These are phyloP conservation scores for Anthopleura sola DNA, from an alignment of 64 coral and sea anemone species.

Conservation along the genomic window DNA sequence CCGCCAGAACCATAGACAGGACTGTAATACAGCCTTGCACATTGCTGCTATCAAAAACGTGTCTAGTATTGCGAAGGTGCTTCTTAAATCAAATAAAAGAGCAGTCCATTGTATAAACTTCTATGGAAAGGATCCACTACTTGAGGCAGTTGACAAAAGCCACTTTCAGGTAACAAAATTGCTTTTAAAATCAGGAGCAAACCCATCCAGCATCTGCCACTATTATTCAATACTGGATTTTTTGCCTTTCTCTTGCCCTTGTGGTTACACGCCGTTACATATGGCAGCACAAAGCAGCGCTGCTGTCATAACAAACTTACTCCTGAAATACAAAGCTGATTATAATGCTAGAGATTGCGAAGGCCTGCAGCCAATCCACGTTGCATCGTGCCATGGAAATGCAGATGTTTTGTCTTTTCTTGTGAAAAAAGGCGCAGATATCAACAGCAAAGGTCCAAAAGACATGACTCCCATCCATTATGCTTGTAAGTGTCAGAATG, in stretches of 20 bases:
- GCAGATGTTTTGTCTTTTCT: slow-evolving; percentile 17
- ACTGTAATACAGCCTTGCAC: slow-evolving; percentile 10
- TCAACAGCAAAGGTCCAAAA: background rate
- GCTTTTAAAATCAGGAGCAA: slow-evolving; percentile 35
- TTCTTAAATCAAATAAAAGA: background rate
- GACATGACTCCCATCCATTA: slow-evolving; percentile 47
- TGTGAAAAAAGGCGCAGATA: background rate
- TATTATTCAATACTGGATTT: background rate
- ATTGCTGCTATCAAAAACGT: slow-evolving; percentile 18
- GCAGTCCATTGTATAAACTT: slow-evolving; percentile 3
- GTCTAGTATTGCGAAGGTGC: background rate
- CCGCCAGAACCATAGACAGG: background rate
- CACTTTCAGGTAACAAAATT: slow-evolving; percentile 10
- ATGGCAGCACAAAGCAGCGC: slow-evolving; percentile 25
- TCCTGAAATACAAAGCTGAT: slow-evolving; percentile 17
- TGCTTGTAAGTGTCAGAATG: background rate
- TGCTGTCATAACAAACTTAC: background rate
- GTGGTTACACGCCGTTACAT: slow-evolving; percentile 37
- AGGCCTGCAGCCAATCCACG: slow-evolving; percentile 34
- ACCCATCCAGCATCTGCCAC: slow-evolving; percentile 20
- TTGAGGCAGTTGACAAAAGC: slow-evolving; percentile 53
- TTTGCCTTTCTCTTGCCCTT: background rate
- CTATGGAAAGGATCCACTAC: slow-evolving; percentile 30
- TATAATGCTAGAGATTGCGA: slow-evolving; percentile 2
- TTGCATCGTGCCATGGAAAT: slow-evolving; percentile 53